Conservation (phyloP, 1,140 invertebrate genomes). For the Stegodyphus dumicola region DNA sequence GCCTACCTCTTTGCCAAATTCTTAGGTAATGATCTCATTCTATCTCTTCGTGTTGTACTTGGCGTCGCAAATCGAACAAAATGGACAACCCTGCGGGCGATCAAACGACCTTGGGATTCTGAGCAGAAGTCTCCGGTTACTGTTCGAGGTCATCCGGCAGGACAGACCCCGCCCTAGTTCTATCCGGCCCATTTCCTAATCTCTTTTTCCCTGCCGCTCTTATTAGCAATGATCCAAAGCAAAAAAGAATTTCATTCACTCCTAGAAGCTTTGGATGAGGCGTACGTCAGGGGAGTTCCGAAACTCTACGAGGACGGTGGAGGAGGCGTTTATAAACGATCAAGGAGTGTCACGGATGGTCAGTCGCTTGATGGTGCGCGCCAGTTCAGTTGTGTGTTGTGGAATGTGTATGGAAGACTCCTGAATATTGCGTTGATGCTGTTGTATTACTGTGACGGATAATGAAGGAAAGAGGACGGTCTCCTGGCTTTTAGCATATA, state of each 20-base stretch:
- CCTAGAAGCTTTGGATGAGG: slow-evolving; percentile 1
- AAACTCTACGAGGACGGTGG: too few species aligned
- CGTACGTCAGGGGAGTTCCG: slow-evolving; percentile 2
- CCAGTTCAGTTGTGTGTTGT: too few species aligned
- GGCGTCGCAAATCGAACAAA: slow-evolving; percentile 8
- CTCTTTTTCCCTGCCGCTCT: slow-evolving; percentile 35
- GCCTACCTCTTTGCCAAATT: too few species aligned
- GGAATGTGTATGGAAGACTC: too few species aligned
- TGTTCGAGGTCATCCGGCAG: slow-evolving; percentile 31
- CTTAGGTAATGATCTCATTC: neutral
- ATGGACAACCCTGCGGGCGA: neutral
- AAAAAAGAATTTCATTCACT: slow-evolving; percentile 12
- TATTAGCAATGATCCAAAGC: slow-evolving; percentile 12
- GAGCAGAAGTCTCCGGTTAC: slow-evolving; percentile 27
- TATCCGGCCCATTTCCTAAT: slow-evolving; percentile 46
- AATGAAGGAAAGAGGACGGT: too few species aligned
- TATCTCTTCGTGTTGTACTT: neutral
- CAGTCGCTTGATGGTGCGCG: too few species aligned
- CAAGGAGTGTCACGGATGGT: too few species aligned
- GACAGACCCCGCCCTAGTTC: slow-evolving; percentile 47
- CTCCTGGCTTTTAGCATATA: too few species aligned
- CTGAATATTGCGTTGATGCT: too few species aligned
- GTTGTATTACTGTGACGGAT: too few species aligned
- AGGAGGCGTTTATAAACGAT: neutral
- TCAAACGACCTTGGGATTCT: slow-evolving; percentile 42